Conservation (phyloP, 2,888 invertebrate species). For the Sthenelais limicola region DNA sequence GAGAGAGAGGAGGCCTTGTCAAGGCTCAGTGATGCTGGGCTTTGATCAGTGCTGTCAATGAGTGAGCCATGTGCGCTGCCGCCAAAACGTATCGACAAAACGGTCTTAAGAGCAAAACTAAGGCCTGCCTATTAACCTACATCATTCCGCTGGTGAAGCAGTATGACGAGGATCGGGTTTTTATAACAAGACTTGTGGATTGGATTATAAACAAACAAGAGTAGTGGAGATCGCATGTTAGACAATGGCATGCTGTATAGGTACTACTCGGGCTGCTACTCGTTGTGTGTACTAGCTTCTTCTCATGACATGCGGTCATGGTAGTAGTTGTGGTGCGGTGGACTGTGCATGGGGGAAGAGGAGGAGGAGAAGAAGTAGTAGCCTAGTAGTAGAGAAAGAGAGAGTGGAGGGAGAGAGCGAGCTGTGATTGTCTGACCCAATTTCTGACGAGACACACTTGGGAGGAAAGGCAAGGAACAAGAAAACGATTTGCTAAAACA, state of each 20-base stretch:
- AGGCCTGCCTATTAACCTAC: slow-evolving; percentile 27
- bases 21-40: slow-evolving; percentile 25
- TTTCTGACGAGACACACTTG: slow-evolving; percentile 19
- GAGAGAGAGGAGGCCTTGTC: too few relatives aligned
- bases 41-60: slow-evolving; percentile 34
- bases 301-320: slow-evolving; percentile 33
- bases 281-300: too few relatives aligned
- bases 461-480: slow-evolving; percentile 16
- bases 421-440: slow-evolving; percentile 38
- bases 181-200: too few relatives aligned
- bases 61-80: slow-evolving; percentile 30
- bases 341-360: too few relatives aligned
- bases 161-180: too few relatives aligned
- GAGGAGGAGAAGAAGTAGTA: too few relatives aligned
- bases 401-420: too few relatives aligned
- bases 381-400: too few relatives aligned
- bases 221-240: slow-evolving; percentile 30
- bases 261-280: too few relatives aligned
- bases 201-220: slow-evolving; percentile 35
- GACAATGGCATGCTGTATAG: slow-evolving; percentile 40
- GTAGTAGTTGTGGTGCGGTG: background rate
- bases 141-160: too few relatives aligned
- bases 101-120: too few relatives aligned
- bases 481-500: background rate
- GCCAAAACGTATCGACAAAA: slow-evolving; percentile 33